Evolutionary conservation across 2,888 invertebrate genomes (phyloP), one percentile per base, ranked within the genome.

Genomic region (Pachliopta kotzebuea): DNA sequence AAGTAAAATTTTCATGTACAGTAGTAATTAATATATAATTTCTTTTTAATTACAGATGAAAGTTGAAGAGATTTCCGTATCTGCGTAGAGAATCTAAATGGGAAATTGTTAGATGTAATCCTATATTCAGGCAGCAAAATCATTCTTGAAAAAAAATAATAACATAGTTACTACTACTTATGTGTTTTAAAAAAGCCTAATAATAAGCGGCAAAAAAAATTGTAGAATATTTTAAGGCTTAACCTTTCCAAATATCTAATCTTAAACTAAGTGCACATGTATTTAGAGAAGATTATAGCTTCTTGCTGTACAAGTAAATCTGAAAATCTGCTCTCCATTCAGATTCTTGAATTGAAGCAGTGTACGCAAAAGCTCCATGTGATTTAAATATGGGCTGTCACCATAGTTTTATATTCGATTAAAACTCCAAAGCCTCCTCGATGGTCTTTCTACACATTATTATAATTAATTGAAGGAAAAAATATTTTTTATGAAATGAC

Each of bases 401-500:
- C 78, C 62, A 76, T 84, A 86, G 85, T 88, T 88, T 89, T 88
- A 86, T 76, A 74, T 80, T 42, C n/a, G n/a, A 45, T 45, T n/a
- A n/a, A 45, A 45, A n/a, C 45, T n/a, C 45, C 45, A n/a, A 45
- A n/a, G 18, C 45, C 45, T 21, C 79, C 79, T 78, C 77, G 75
- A 80, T 80, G 80, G 11, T 83, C 79, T 84, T 86, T 87, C 83
- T 37, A 37, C 37, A 37, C 37, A 37, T 11, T 80, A 81, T 82
- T 83, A 80, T 77, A 80, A 83, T 77, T 75, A 76, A 80, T 83
- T 80, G 78, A 65, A 82, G 78, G 74, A 78, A 83, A 77, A 77
- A 81, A 81, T 83, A 80, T 88, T 90, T 90, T 90, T 90, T 88
- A 90, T 88, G 81, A 88, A 86, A 86, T 89, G 90, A 91, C 90